Evolutionary conservation across 1,140 invertebrate genomes (phyloP).

Genomic region (Pachypsylla venusta): DNA sequence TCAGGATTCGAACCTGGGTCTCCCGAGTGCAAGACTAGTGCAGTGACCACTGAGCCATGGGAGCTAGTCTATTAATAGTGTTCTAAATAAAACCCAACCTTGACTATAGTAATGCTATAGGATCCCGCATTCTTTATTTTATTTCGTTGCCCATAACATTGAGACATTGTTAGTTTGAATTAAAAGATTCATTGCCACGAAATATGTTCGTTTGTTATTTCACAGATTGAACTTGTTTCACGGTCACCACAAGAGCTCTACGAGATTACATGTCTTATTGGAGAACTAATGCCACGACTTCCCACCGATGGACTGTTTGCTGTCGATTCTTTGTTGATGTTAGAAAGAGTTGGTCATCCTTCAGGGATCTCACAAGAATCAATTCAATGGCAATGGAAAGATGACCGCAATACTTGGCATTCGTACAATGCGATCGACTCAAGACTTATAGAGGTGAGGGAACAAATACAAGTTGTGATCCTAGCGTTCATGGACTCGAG

Average conservation of each 20-base stretch:
- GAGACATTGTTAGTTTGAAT: too few species aligned
- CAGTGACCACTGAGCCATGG: too few species aligned
- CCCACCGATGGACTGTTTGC: conserved; percentile 88
- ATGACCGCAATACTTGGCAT: conserved; percentile 62
- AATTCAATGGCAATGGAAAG: conserved; percentile 90
- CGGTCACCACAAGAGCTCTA: conserved; percentile 89
- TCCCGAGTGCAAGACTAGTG: too few species aligned
- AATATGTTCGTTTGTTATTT: conserved; percentile 12
- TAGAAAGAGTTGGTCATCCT: neutral
- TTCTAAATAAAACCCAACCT: too few species aligned
- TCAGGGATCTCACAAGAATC: conserved; percentile 42
- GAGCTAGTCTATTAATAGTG: too few species aligned
- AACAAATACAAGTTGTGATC: too few species aligned
- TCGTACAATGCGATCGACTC: conserved; percentile 56
- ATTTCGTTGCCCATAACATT: too few species aligned
- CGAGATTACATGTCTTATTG: conserved; percentile 90
- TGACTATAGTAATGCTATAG: too few species aligned
- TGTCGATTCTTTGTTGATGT: conserved; percentile 61
- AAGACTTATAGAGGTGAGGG: conserved; percentile 58
- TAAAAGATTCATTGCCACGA: too few species aligned
- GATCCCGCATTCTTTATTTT: too few species aligned
- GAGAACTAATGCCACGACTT: conserved; percentile 86
- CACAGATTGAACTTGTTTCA: conserved; percentile 64
- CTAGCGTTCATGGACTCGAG: too few species aligned
- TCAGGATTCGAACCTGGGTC: too few species aligned